Evolutionary conservation across 1,140 invertebrate species (phyloP), one percentile per base, ranked within the genome.

Genomic region (Pararge aegeria): DNA sequence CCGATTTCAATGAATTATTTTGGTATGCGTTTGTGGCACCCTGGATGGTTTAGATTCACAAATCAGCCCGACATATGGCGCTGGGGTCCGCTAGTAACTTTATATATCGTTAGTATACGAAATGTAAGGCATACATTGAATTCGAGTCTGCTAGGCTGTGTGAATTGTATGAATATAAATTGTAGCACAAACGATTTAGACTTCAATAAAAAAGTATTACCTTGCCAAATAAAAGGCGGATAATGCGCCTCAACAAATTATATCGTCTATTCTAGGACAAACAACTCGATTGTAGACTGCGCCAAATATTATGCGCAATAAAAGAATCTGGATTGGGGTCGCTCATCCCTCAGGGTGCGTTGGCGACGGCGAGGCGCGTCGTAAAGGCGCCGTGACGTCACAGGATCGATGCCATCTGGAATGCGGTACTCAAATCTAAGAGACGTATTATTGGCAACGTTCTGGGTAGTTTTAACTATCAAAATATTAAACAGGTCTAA

Each of bases 341-440:
- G 67, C 73, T 74, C 78, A 79, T 75, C 79, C 76, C 70, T 70
- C 70, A 78, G 73, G 73, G 75, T 85, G 83, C 79, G 78, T 78
- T 73, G 81, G 79, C 82, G 82, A 75, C 83, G 62, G 5, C 16
- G 5, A 53, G 84, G 54, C 84, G 80, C 77, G 84, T 16, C 84
- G 5, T 3, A 5, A n/a, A 37, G 84, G 70, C 82, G 82, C 80
- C 54, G 58, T 73, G 66, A 80, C 78, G 65, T 79, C 73, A 75
- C 60, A 27, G 55, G 49, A 66, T 51, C 61, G 55, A 79, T 87
- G 48, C 72, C 46, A 29, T 27, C 46, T 49, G 46, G 46, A n/a
- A 49, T 13, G 46, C 46, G 46, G 46, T 49, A 16, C 20, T 27
- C 19, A 48, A 24, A 48, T 48, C 42, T 20, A 9, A 20, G 10